Base-by-base conservation (phyloP, 2,888 invertebrate species). In the Alloscopus bannaensis region DNA sequence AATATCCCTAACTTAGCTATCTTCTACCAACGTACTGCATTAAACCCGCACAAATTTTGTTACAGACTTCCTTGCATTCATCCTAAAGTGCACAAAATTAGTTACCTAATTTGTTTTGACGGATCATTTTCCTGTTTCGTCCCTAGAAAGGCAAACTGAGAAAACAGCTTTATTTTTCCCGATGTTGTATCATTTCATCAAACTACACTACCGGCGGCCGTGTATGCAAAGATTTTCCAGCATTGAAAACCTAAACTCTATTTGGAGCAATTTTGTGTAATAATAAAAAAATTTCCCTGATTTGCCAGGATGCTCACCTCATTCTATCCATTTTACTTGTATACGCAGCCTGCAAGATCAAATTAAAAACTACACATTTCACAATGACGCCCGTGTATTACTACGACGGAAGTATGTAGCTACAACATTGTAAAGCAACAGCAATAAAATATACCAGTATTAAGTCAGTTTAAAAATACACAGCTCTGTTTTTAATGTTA, bases 41-140 rank as follows among this genome's bases (percentile, higher is more conserved):
- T 16, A 16, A 45, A n/a, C 4, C 45, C 13, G 45, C 3, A 52
- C 6, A 52, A 22, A n/a, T n/a, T n/a, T n/a, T n/a, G n/a, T n/a
- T n/a, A n/a, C n/a, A n/a, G n/a, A n/a, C n/a, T n/a, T n/a, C 24
- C n/a, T 13, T 4, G 8, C 52, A 52, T 52, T 52, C 52, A 52
- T 52, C 24, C 52, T 24, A 6, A 52, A 52, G 24, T 52, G 3
- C 52, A 52, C 13, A 13, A 24, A 52, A 52, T 36, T 24, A 22
- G 52, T 52, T 16, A 52, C 52, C 52, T 52, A 52, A 11, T 24
- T 52, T 22, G 24, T 52, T 24, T 47, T 55, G 79, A 79, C 79
- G 71, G 79, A 72, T 66, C 71, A 59, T 66, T 79, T 77, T 47
- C 57, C 40, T 47, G 57, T 71, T 52, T 71, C 70, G 55, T 59